These are phyloP conservation scores for Psephotus haematonotus DNA, from an alignment of 2,113 vertebrate species.

Conservation along the genomic window DNA sequence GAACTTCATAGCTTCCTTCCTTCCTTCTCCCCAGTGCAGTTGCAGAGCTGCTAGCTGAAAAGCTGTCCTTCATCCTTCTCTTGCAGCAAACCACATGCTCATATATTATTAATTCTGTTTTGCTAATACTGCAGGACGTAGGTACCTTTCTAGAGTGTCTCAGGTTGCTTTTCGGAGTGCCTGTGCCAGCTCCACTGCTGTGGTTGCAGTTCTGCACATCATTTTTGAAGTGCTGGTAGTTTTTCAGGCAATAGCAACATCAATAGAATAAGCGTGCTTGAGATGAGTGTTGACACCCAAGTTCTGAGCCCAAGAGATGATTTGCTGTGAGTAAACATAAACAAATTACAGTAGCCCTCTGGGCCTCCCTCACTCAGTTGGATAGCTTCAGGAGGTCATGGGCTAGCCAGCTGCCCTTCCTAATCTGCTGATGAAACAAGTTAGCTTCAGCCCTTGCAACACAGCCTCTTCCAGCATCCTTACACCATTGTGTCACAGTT, in stretches of 20 bases:
- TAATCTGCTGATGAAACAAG: neutral
- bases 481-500: neutral
- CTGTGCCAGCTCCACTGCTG: neutral
- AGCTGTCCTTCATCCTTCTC: constrained; percentile 11
- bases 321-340: neutral
- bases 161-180: neutral
- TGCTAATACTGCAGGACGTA: neutral
- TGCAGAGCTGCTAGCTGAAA: constrained; percentile 21
- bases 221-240: neutral
- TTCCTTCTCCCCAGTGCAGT: neutral
- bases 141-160: neutral
- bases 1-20: neutral
- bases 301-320: neutral
- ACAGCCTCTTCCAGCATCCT: neutral
- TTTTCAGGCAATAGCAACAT: neutral
- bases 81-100: neutral
- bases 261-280: neutral
- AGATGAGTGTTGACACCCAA: neutral
- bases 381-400: neutral
- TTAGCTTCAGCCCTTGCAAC: neutral
- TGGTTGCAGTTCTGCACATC: neutral
- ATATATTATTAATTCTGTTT: constrained; percentile 35
- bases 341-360: neutral
- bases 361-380: neutral
- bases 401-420: neutral